A percentile compares a stretch with the other conserved stretches of the same genome.
Evolutionary conservation across 2,888 invertebrate genomes (phyloP).

Genomic region (Ornithoptera priamus): DNA sequence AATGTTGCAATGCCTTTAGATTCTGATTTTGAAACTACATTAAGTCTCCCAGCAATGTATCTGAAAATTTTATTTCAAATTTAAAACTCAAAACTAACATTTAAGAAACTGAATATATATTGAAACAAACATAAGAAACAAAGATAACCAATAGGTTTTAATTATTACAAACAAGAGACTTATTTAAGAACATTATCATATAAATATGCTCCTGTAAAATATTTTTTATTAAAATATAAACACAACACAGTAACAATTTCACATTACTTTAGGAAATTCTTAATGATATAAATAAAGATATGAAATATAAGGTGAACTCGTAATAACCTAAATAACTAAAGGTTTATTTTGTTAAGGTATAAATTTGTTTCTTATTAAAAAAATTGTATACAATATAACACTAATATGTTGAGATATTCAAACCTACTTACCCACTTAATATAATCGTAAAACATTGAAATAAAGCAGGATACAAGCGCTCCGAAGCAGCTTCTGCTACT

Average conservation of each 20-base stretch:
- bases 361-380: neutral
- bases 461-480: conserved; percentile 93
- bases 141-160: too few relatives aligned
- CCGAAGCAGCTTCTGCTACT: conserved; percentile 72
- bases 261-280: too few relatives aligned
- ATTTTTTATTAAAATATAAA: too few relatives aligned
- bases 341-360: neutral
- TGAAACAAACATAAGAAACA: too few relatives aligned
- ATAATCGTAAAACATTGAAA: conserved; percentile 96
- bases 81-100: neutral
- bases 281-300: too few relatives aligned
- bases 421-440: conserved; percentile 87
- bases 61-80: conserved; percentile 69
- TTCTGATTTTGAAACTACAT: conserved; percentile 89
- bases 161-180: too few relatives aligned
- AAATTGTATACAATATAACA: neutral
- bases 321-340: too few relatives aligned
- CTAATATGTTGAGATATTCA: neutral
- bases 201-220: too few relatives aligned
- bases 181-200: too few relatives aligned
- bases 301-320: too few relatives aligned
- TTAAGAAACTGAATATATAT: too few relatives aligned
- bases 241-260: too few relatives aligned
- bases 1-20: conserved; percentile 95
- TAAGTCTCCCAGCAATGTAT: conserved; percentile 91